Conservation (phyloP, 1,140 invertebrate species). For the Sitobion miscanthi region DNA sequence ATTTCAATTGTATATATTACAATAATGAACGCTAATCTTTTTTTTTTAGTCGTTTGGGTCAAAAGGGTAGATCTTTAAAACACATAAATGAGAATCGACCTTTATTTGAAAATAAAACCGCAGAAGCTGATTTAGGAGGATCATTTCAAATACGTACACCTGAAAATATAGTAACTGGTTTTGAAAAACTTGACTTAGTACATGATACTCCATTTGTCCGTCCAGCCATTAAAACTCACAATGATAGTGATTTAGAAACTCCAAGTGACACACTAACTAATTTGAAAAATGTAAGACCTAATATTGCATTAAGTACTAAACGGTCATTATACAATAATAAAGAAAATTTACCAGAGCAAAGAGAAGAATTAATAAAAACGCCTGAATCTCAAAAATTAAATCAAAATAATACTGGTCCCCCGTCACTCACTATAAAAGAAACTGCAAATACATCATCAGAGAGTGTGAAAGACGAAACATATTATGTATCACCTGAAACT, state of each 20-base stretch:
- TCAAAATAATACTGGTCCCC: neutral
- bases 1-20: neutral
- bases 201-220: conserved; percentile 50
- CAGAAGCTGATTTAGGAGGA: conserved; percentile 46
- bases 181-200: conserved; percentile 52
- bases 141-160: conserved; percentile 45
- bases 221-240: conserved; percentile 26
- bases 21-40: neutral
- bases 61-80: conserved; percentile 48
- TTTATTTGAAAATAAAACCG: conserved; percentile 48
- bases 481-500: conserved; percentile 47
- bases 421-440: neutral
- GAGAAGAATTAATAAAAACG: neutral
- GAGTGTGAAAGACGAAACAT: conserved; percentile 20
- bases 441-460: conserved; percentile 15
- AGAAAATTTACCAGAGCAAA: conserved; percentile 34
- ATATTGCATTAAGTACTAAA: conserved; percentile 16
- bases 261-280: conserved; percentile 23
- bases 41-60: conserved; percentile 45
- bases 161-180: conserved; percentile 29
- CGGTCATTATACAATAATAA: conserved; percentile 38
- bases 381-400: conserved; percentile 12
- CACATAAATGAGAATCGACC: conserved; percentile 32
- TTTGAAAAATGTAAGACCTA: conserved; percentile 1
- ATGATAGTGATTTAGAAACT: conserved; percentile 52